Conservation (phyloP, 2,113 vertebrate genomes). For the Phylloscopus trochilus region DNA sequence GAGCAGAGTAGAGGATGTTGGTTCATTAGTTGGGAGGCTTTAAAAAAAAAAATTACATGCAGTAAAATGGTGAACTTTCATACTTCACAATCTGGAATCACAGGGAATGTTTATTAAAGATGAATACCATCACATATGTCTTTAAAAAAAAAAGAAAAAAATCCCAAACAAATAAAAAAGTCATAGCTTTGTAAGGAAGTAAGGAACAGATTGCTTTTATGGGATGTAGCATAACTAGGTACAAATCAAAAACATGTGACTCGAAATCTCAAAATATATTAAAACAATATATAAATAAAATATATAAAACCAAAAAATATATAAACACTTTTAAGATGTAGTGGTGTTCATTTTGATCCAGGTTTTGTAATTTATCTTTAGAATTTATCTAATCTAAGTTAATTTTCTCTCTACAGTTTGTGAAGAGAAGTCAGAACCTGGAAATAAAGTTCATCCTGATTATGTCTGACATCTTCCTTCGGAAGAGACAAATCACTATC, state of each 20-base stretch:
- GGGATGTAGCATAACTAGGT: background rate
- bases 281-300: background rate
- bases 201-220: background rate
- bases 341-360: background rate
- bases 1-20: background rate
- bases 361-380: background rate
- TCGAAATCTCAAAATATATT: background rate
- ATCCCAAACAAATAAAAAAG: no score
- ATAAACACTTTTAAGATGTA: background rate
- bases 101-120: background rate
- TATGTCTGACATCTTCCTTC: background rate
- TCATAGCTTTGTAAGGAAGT: background rate
- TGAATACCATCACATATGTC: background rate
- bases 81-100: background rate
- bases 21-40: background rate
- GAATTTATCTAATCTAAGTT: background rate
- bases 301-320: background rate
- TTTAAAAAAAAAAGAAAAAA: background rate
- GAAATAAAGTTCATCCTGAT: slow-evolving; percentile 13
- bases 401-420: background rate
- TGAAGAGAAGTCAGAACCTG: slow-evolving; percentile 5
- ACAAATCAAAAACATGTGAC: background rate
- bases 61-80: background rate
- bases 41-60: background rate
- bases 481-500: slow-evolving; percentile 8